Conservation (phyloP, 1,140 invertebrate genomes). For the Zaprionus lachaisei region DNA sequence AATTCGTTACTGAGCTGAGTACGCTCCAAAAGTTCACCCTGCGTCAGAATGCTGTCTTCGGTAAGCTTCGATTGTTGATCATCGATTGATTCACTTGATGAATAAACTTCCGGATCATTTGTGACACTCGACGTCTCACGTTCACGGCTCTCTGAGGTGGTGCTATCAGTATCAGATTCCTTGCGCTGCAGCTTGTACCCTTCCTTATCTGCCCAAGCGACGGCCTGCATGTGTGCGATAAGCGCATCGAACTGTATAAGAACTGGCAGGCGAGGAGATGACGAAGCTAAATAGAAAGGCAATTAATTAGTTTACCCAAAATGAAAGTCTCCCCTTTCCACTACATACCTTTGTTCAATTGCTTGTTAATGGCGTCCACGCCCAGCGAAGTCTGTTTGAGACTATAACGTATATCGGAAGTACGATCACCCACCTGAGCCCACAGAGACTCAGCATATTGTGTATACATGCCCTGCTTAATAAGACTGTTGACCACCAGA, state of each 20-base stretch:
- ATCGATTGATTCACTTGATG: conserved; percentile 72
- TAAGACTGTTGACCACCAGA: conserved; percentile 79
- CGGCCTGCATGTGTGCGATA: conserved; percentile 79
- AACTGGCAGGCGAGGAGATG: conserved; percentile 71
- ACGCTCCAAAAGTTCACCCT: conserved; percentile 51
- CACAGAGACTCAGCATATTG: conserved; percentile 80
- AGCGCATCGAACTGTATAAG: conserved; percentile 76
- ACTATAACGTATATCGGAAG: conserved; percentile 73
- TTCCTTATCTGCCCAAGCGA: conserved; percentile 77
- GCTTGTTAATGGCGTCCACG: conserved; percentile 74
- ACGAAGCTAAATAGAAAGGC: conserved; percentile 28
- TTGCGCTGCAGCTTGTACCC: conserved; percentile 63
- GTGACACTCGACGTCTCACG: conserved; percentile 36
- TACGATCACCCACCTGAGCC: conserved; percentile 74
- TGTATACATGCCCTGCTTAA: conserved; percentile 84
- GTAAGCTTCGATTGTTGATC: conserved; percentile 54
- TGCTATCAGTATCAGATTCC: conserved; percentile 54
- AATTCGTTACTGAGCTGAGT: conserved; percentile 67
- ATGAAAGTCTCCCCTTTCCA: too few species aligned
- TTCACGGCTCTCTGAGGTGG: conserved; percentile 19
- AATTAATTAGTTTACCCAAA: too few species aligned
- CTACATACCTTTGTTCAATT: conserved; percentile 63
- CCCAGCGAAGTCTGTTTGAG: conserved; percentile 76
- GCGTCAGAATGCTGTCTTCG: conserved; percentile 40
- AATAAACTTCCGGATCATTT: conserved; percentile 60